Evolutionary conservation across 2,888 invertebrate genomes (phyloP), one percentile per base, ranked within the genome.

Genomic region (Coelopa pilipes): DNA sequence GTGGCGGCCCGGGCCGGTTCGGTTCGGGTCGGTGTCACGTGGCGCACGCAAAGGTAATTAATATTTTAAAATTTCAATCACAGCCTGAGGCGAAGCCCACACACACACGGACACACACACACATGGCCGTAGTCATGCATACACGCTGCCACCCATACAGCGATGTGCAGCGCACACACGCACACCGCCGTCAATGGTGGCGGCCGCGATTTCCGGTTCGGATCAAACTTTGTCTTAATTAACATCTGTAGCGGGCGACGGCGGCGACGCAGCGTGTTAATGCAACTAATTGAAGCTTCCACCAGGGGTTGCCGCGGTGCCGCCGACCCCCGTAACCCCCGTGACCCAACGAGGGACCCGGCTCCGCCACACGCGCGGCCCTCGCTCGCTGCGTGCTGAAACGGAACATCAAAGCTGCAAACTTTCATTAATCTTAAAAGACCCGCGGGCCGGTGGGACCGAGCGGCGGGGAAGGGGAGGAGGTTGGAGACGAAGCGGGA

Each of bases 221-320:
- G 34, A 63, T 63, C 63, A 50, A 71, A 71, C 53, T 71, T 50
- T 63, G 53, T 53, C 53, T 62, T 63, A 71, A 71, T 71, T 71
- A 71, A 71, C 50, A n/a, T 10, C 65, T 49, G 49, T 34, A 13
- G 21, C 47, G 65, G 12, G n/a, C n/a, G n/a, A 59, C 57, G 24
- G 57, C 12, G 21, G 65, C 5, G 34, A n/a, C 65, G 19, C 17
- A 17, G 46, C 65, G 46, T 46, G 46, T 65, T 19, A 65, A 15
- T 65, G 47, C 65, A 65, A 65, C 21, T 47, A 19, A 34, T 34
- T 34, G 34, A 34, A 34, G 34, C 34, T 34, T 7, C 34, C 34
- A 34, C 34, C 34, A 34, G 4, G n/a, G 19, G 7, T 65, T 65
- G 24, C 15, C 10, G 63, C n/a, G 24, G 34, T 17, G 63, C n/a